Conservation (phyloP, 2,888 invertebrate species). For the Chamaedrilus cognettii region DNA sequence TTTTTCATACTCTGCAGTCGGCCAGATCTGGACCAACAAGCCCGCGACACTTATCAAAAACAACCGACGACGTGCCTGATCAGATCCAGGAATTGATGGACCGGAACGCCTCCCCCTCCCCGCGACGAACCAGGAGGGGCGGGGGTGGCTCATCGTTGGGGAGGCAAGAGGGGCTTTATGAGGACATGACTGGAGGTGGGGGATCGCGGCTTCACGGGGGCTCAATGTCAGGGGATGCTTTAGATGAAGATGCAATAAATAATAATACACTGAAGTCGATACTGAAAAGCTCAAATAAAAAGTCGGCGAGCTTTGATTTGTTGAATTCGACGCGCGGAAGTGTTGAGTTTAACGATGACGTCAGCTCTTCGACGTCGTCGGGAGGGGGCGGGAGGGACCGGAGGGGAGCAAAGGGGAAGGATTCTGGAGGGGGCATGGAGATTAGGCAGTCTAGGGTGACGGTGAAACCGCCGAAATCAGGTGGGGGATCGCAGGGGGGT, state of each 20-base stretch:
- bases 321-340: not conserved
- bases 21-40: too few species aligned
- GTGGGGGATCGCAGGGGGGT: not conserved
- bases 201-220: not conserved
- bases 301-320: not conserved
- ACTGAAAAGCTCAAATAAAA: not conserved
- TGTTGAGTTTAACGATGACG: not conserved
- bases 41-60: constrained; percentile 24
- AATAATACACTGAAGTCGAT: not conserved
- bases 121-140: not conserved
- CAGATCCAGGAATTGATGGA: constrained; percentile 10
- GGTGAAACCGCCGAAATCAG: not conserved
- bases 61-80: constrained; percentile 28
- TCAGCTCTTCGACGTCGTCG: not conserved
- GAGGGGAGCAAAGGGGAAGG: not conserved
- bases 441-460: not conserved
- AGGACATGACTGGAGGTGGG: not conserved
- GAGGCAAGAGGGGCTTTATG: not conserved
- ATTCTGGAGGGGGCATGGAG: not conserved
- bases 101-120: not conserved
- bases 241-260: not conserved
- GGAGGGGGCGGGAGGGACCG: not conserved
- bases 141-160: too few species aligned
- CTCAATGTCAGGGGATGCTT: not conserved
- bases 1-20: too few species aligned